phyloP scores from a whole-genome alignment of 2,888 invertebrate species.

The Criorhina ranunculi region DNA sequence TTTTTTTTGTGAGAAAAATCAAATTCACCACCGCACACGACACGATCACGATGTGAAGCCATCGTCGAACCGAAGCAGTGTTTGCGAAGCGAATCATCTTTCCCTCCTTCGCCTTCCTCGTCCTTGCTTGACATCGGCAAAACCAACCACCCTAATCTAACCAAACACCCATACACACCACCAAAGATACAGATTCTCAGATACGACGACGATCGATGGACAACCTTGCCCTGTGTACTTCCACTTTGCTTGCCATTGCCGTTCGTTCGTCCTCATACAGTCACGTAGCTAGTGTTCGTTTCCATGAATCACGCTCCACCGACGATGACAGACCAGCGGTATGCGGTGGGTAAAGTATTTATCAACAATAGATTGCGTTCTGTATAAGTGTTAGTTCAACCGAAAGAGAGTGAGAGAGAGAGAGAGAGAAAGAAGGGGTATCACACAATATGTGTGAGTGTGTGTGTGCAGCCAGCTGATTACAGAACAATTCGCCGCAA shows the following conservation, averaged over 20 bases:
- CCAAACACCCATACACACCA: constrained; percentile 40
- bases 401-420: constrained; percentile 6
- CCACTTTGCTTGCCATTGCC: constrained; percentile 60
- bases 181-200: constrained; percentile 33
- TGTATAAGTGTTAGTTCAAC: constrained; percentile 27
- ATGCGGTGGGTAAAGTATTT: constrained; percentile 62
- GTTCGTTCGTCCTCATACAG: constrained; percentile 48
- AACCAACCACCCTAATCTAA: constrained; percentile 56
- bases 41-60: constrained; percentile 65
- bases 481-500: constrained; percentile 72
- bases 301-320: constrained; percentile 73
- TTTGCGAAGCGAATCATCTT: constrained; percentile 55
- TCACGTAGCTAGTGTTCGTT: constrained; percentile 60
- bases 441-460: constrained; percentile 4
- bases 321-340: constrained; percentile 39
- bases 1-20: constrained; percentile 52
- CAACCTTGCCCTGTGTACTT: constrained; percentile 76
- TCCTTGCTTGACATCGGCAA: constrained; percentile 4
- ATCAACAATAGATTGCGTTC: constrained; percentile 66
- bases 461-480: constrained; percentile 66
- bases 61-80: constrained; percentile 51
- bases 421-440: constrained; percentile 20
- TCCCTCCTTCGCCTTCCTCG: constrained; percentile 48
- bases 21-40: constrained; percentile 72
- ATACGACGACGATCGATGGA: constrained; percentile 46